These are phyloP conservation scores for Troides aeacus DNA, from an alignment of 2,888 invertebrate genomes.

Conservation along the genomic window DNA sequence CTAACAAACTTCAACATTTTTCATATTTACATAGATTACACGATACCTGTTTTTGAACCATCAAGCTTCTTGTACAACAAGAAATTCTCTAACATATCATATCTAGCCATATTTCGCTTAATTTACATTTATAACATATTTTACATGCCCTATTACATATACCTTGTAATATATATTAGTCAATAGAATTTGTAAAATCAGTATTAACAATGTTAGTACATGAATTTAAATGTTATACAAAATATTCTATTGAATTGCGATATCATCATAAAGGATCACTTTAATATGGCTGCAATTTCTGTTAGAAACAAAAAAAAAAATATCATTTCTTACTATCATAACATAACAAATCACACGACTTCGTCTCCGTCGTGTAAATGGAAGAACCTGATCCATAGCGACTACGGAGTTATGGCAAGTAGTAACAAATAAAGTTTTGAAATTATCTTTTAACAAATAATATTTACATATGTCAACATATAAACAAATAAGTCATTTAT, in stretches of 20 bases:
- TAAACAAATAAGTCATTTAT: conserved; percentile 55
- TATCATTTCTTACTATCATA: neutral
- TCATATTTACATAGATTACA: conserved; percentile 69
- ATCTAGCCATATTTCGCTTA: conserved; percentile 6
- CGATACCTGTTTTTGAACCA: conserved; percentile 33
- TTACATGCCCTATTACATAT: neutral
- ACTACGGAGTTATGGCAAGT: conserved; percentile 75
- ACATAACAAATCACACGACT: conserved; percentile 45
- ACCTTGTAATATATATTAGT: neutral
- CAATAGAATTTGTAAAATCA: neutral
- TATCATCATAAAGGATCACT: neutral
- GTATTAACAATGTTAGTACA: neutral
- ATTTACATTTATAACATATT: neutral
- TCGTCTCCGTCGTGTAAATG: conserved; percentile 54
- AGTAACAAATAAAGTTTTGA: conserved; percentile 71
- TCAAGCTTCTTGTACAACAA: conserved; percentile 5
- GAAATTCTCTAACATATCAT: neutral
- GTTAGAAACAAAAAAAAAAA: neutral
- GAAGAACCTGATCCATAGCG: conserved; percentile 65
- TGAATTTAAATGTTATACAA: neutral
- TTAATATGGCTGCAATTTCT: neutral
- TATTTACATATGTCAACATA: conserved; percentile 75
- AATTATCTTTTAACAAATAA: conserved; percentile 65
- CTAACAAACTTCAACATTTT: conserved; percentile 61
- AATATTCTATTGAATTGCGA: neutral